phyloP scores from a whole-genome alignment of 1,140 invertebrate species.

The Saccostrea cuccullata region DNA sequence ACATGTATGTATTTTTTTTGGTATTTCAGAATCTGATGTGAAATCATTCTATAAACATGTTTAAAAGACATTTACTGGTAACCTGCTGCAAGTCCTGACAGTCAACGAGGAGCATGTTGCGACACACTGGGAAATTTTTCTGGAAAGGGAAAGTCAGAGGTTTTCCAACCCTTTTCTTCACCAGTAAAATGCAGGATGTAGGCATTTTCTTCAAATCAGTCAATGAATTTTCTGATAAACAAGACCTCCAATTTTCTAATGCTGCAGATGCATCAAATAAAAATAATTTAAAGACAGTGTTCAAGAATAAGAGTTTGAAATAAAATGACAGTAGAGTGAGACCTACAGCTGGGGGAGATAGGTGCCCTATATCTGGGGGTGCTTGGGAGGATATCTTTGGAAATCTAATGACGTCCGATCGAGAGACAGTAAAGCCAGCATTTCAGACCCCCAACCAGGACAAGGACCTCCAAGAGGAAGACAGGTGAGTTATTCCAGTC shows the following conservation, averaged over 20 bases:
- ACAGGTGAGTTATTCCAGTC: background rate
- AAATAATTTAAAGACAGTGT: background rate
- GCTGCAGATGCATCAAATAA: background rate
- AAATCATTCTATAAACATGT: background rate
- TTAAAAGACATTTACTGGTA: background rate
- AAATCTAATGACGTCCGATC: background rate
- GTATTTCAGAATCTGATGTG: background rate
- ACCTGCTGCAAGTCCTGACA: background rate
- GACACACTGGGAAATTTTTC: background rate
- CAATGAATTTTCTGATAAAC: background rate
- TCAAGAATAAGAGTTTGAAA: background rate
- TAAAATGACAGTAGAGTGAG: background rate
- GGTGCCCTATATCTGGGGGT: background rate
- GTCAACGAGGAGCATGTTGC: background rate
- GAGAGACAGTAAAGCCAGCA: background rate
- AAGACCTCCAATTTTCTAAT: background rate
- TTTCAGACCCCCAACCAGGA: background rate
- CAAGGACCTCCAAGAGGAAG: background rate
- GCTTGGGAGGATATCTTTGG: constrained; percentile 12
- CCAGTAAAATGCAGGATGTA: background rate
- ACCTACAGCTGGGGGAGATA: background rate
- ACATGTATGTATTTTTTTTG: background rate
- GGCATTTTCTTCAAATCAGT: background rate
- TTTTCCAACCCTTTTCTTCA: background rate
- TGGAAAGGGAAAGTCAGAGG: background rate